phyloP scores from a whole-genome alignment of 1,140 invertebrate genomes.

The Aphelenchoides avenae region DNA sequence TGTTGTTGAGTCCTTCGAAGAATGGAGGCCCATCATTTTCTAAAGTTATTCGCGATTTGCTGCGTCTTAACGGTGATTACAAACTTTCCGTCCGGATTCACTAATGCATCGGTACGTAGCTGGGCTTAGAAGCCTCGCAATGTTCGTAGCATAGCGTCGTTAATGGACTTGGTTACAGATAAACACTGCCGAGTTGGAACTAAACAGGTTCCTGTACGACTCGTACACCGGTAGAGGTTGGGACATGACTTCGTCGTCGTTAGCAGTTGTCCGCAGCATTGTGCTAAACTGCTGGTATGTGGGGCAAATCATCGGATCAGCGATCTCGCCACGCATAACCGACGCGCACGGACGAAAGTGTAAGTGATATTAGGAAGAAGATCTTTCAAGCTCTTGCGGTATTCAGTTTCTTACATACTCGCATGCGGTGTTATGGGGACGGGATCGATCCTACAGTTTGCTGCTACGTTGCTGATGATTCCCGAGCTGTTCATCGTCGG shows the following conservation, averaged over 20 bases:
- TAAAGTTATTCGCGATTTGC: slow-evolving; percentile 35
- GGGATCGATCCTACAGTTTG: slow-evolving; percentile 43
- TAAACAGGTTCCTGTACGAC: slow-evolving; percentile 35
- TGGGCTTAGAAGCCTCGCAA: too few relatives aligned
- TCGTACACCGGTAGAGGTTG: slow-evolving; percentile 29
- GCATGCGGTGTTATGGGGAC: slow-evolving; percentile 32
- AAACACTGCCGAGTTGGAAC: slow-evolving; percentile 48
- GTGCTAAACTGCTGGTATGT: slow-evolving; percentile 49
- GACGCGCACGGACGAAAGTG: slow-evolving; percentile 45
- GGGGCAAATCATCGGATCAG: slow-evolving; percentile 41
- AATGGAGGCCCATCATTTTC: too few relatives aligned
- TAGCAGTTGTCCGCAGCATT: slow-evolving; percentile 27
- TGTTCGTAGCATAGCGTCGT: too few relatives aligned
- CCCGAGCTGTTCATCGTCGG: slow-evolving; percentile 48
- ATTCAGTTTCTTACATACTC: slow-evolving; percentile 43
- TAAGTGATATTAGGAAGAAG: too few relatives aligned
- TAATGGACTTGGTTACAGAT: too few relatives aligned
- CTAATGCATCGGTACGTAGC: slow-evolving; percentile 45
- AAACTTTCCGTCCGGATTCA: slow-evolving; percentile 50
- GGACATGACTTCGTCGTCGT: slow-evolving; percentile 14
- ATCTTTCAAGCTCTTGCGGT: too few relatives aligned
- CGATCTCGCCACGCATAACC: slow-evolving; percentile 42
- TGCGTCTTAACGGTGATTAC: slow-evolving; percentile 36
- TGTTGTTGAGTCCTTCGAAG: too few relatives aligned
- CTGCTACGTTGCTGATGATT: slow-evolving; percentile 23